Evolutionary conservation across 2,888 invertebrate genomes (phyloP), one percentile per base, ranked within the genome.

Genomic region (Meta bourneti): DNA sequence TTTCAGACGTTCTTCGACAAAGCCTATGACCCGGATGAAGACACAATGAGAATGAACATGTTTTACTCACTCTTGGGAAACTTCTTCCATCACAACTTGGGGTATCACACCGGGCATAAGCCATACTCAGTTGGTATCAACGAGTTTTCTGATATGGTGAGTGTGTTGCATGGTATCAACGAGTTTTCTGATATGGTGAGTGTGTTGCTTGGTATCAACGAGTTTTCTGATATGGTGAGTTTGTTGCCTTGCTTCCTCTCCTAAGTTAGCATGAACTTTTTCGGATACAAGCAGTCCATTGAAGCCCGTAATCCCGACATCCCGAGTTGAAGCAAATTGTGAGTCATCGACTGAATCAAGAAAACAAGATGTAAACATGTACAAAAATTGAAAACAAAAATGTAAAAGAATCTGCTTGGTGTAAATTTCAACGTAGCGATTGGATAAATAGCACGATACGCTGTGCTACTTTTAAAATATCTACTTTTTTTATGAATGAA

Each of bases 121-220:
- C 70, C 78, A 13, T 86, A 52, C 54, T 70, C 78, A 0, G 78
- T 86, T 51, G 86, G 86, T 49, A 8, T 71, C 20, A 86, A 86
- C 51, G 69, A 86, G 19, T 86, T 79, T 51, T 78, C 86, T 51
- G 86, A 78, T 34, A 86, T 86, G 86, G 86, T 86, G 51, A 61
- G 85, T 69, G 34, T 83, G 19, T n/a, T n/a, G n/a, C n/a, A n/a
- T 49, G 86, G 86, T 49, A 8, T 71, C 20, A 86, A 86, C 51
- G 69, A 86, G 19, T 86, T 78, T 51, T 78, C 86, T 51, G 86
- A 78, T 20, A 86, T 86, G 86, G 86, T 86, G 49, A 54, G 85
- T 69, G 34, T 83, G 19, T n/a, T n/a, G n/a, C n/a, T n/a, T 49
- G 86, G 86, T 49, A 8, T 71, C 20, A 86, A 86, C 51, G 69